These are phyloP conservation scores for Cyanoderma ruficeps DNA, from an alignment of 2,113 vertebrate species.

Conservation along the genomic window DNA sequence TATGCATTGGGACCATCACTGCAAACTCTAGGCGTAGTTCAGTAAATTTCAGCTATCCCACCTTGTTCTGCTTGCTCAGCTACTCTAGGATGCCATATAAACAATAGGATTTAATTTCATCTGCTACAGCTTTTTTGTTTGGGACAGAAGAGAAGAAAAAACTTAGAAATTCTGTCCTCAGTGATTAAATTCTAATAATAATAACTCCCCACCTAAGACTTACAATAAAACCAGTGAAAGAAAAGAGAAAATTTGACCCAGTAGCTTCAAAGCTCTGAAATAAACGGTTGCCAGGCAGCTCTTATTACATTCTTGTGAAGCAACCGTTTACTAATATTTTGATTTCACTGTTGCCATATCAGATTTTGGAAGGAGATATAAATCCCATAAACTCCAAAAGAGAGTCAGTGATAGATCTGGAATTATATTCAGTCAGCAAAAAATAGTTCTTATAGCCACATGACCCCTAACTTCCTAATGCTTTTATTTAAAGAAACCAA, in stretches of 20 bases:
- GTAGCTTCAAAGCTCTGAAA: not conserved
- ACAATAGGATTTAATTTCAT: not conserved
- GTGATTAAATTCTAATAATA: not conserved
- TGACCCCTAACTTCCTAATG: not conserved
- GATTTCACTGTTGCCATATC: not conserved
- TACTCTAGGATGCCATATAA: not conserved
- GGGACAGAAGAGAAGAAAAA: not conserved
- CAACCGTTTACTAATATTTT: not conserved
- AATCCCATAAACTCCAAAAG: not conserved
- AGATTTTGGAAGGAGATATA: not conserved
- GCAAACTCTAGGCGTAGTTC: not conserved
- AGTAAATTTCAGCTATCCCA: not conserved
- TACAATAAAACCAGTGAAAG: not conserved
- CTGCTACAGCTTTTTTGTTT: not conserved
- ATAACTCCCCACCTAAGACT: not conserved
- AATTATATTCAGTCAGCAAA: not conserved
- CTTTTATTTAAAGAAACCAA: not conserved
- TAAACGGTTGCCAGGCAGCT: not conserved
- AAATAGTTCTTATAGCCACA: not conserved
- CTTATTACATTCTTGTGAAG: not conserved
- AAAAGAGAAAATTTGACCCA: not conserved
- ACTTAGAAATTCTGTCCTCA: not conserved
- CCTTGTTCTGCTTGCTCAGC: not conserved
- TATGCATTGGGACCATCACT: not conserved
- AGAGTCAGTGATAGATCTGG: not conserved